Evolutionary conservation across 1,140 invertebrate species (phyloP).

Genomic region (Papilio dardanus): DNA sequence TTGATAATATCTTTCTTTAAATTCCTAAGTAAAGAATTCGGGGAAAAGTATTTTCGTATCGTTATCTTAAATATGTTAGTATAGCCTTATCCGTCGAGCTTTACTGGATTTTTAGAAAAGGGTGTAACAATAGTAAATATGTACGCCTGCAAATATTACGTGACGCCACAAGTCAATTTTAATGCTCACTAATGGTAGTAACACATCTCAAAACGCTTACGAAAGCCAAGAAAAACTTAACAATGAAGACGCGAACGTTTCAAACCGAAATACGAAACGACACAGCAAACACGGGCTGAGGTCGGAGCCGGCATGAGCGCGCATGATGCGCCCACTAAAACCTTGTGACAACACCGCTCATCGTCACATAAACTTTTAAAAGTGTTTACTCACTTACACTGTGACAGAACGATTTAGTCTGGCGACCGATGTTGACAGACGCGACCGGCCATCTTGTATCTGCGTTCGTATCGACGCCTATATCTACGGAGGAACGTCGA

Average conservation of each 20-base stretch:
- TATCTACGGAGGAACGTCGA: background rate
- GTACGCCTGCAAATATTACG: constrained; percentile 3
- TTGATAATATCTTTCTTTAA: no score
- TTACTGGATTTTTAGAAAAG: constrained; percentile 3
- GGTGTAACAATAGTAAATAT: constrained; percentile 4
- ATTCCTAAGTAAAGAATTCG: background rate
- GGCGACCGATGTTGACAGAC: constrained; percentile 69
- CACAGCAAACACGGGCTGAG: constrained; percentile 58
- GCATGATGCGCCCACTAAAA: constrained; percentile 75
- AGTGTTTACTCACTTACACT: constrained; percentile 71
- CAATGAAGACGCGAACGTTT: constrained; percentile 57
- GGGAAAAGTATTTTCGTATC: background rate
- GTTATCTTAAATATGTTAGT: background rate
- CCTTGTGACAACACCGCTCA: constrained; percentile 75
- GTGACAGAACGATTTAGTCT: constrained; percentile 76
- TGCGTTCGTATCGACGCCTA: constrained; percentile 42
- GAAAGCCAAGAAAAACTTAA: constrained; percentile 62
- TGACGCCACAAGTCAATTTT: constrained; percentile 20
- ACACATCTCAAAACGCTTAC: constrained; percentile 47
- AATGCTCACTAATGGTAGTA: constrained; percentile 27
- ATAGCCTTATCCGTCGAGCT: background rate
- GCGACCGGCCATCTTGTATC: constrained; percentile 41
- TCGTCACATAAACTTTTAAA: constrained; percentile 78
- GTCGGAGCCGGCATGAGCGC: constrained; percentile 54
- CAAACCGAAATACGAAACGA: constrained; percentile 71